Percentiles rank a stretch among this genome's conserved stretches.
Conservation (phyloP, 1,140 invertebrate species). For the Battus philenor region DNA sequence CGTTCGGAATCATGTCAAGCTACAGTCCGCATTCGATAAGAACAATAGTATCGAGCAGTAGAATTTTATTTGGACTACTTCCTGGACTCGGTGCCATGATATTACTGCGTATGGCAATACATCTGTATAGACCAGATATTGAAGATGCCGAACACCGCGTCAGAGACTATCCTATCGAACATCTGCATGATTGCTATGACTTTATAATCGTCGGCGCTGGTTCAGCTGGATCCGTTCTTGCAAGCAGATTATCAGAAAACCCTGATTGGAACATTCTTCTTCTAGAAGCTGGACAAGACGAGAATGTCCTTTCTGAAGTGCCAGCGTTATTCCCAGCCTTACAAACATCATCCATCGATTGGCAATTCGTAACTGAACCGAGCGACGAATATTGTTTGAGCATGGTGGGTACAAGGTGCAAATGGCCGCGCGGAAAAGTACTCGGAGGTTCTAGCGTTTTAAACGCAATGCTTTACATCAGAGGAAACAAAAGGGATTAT, state of each 20-base stretch:
- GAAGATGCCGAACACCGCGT: constrained; percentile 78
- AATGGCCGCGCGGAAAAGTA: constrained; percentile 86
- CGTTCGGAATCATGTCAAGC: constrained; percentile 34
- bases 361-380: constrained; percentile 87
- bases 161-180: constrained; percentile 56
- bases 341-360: constrained; percentile 84
- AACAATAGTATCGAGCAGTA: constrained; percentile 65
- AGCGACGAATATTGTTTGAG: constrained; percentile 80
- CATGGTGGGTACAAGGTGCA: constrained; percentile 78
- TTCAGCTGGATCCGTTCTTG: constrained; percentile 88
- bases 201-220: constrained; percentile 90
- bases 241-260: constrained; percentile 84
- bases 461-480: constrained; percentile 93
- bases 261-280: constrained; percentile 83
- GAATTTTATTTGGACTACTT: constrained; percentile 79
- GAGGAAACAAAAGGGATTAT: constrained; percentile 91
- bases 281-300: constrained; percentile 89
- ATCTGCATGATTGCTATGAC: constrained; percentile 79
- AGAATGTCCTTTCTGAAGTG: constrained; percentile 83
- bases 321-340: constrained; percentile 85
- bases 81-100: constrained; percentile 79
- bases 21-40: constrained; percentile 32
- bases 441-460: constrained; percentile 89
- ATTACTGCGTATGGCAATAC: constrained; percentile 77
- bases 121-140: constrained; percentile 80